These are phyloP conservation scores for Hemitrygon akajei DNA, from an alignment of 2,797 vertebrate genomes.

Conservation along the genomic window DNA sequence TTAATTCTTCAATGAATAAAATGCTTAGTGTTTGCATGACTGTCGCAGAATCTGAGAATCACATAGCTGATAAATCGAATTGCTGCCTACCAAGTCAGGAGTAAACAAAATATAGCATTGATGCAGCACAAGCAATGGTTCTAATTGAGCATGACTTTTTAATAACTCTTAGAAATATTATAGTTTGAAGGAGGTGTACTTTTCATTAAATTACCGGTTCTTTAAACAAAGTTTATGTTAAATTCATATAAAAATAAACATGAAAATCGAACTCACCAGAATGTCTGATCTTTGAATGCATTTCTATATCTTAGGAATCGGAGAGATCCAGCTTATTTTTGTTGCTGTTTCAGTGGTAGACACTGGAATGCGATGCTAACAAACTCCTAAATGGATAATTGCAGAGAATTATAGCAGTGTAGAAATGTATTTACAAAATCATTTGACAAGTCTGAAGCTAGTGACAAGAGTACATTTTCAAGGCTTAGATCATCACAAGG, in stretches of 20 bases:
- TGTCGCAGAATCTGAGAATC: not conserved
- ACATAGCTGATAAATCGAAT: not conserved
- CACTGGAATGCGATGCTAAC: constrained; percentile 22
- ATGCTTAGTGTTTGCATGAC: not conserved
- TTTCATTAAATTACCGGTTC: constrained; percentile 27
- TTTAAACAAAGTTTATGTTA: constrained; percentile 32
- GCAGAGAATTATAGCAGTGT: constrained; percentile 31
- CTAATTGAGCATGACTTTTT: not conserved
- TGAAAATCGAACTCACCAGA: constrained; percentile 14
- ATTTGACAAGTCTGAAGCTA: not conserved
- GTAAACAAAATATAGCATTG: not conserved
- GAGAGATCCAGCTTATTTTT: constrained; percentile 1
- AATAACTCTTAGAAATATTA: not conserved
- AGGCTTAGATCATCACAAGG: not conserved
- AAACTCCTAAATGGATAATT: constrained; percentile 17
- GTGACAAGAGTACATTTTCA: constrained; percentile 14
- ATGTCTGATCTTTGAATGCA: constrained; percentile 20
- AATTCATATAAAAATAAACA: constrained; percentile 21
- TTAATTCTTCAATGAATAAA: not conserved
- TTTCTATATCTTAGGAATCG: constrained; percentile 22
- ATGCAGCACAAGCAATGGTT: not conserved
- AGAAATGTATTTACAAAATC: not conserved
- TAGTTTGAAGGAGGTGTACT: constrained; percentile 16
- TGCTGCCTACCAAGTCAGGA: not conserved
- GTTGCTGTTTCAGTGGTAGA: not conserved